These are phyloP conservation scores for Sylvia borin DNA, from an alignment of 2,797 vertebrate genomes.

Conservation along the genomic window DNA sequence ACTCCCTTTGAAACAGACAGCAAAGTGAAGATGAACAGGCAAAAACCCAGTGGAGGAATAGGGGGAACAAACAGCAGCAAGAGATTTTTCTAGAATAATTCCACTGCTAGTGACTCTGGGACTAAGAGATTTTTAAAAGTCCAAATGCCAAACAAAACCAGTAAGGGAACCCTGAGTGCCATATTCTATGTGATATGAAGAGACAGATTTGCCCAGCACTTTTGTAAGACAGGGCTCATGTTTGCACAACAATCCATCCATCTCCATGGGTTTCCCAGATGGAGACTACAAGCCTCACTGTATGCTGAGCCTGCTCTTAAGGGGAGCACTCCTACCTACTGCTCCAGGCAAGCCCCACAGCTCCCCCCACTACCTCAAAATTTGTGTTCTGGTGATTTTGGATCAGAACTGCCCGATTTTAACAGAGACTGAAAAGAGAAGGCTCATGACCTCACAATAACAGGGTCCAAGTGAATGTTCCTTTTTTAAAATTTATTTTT, in stretches of 20 bases:
- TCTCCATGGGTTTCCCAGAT: background rate
- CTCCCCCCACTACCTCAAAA: background rate
- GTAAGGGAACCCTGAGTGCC: background rate
- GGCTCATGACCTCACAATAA: background rate
- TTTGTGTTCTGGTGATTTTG: background rate
- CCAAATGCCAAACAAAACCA: background rate
- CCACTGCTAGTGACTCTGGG: background rate
- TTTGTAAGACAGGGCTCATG: rapidly evolving
- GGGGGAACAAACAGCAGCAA: background rate
- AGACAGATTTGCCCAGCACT: background rate
- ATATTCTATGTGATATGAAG: rapidly evolving
- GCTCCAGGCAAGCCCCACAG: background rate
- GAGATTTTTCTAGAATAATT: background rate
- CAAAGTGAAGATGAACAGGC: background rate
- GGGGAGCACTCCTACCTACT: background rate
- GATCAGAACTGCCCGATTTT: background rate
- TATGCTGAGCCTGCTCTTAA: background rate
- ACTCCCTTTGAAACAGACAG: background rate
- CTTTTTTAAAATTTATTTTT: background rate
- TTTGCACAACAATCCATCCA: background rate
- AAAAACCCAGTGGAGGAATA: background rate
- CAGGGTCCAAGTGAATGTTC: background rate
- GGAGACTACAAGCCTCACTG: background rate
- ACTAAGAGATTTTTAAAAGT: background rate
- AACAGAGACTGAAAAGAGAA: background rate